Evolutionary conservation across 2,888 invertebrate species (phyloP).

Genomic region (Trichopria drosophilae): DNA sequence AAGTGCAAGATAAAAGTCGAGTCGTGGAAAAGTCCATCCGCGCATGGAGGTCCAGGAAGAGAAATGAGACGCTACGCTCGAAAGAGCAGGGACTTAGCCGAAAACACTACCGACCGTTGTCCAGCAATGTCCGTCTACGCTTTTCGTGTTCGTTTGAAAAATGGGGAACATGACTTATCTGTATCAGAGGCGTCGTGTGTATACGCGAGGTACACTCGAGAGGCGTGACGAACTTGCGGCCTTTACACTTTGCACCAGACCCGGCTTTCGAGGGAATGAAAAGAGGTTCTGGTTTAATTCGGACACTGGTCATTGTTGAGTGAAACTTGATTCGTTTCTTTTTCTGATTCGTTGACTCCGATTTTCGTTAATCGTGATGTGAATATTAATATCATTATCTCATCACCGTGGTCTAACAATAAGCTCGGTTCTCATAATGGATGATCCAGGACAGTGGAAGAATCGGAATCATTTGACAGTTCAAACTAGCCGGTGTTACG

Average conservation of each 20-base stretch:
- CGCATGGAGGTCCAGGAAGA: constrained; percentile 33
- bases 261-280: no score
- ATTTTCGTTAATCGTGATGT: no score
- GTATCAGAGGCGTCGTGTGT: constrained; percentile 48
- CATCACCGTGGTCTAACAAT: no score
- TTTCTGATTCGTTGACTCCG: no score
- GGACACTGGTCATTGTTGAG: not conserved
- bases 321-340: no score
- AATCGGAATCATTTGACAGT: no score
- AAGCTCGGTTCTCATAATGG: no score
- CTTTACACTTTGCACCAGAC: no score
- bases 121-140: constrained; percentile 27
- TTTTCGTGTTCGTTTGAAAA: constrained; percentile 43
- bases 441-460: no score
- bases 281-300: no score
- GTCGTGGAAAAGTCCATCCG: constrained; percentile 51
- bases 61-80: not conserved
- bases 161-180: constrained; percentile 56
- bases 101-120: constrained; percentile 43
- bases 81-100: not conserved
- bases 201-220: constrained; percentile 38
- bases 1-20: constrained; percentile 55
- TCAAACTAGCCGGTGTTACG: no score
- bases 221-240: constrained; percentile 52
- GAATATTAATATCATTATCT: no score